These are phyloP conservation scores for Hypsopygia costalis DNA, from an alignment of 2,888 invertebrate species.

Conservation along the genomic window DNA sequence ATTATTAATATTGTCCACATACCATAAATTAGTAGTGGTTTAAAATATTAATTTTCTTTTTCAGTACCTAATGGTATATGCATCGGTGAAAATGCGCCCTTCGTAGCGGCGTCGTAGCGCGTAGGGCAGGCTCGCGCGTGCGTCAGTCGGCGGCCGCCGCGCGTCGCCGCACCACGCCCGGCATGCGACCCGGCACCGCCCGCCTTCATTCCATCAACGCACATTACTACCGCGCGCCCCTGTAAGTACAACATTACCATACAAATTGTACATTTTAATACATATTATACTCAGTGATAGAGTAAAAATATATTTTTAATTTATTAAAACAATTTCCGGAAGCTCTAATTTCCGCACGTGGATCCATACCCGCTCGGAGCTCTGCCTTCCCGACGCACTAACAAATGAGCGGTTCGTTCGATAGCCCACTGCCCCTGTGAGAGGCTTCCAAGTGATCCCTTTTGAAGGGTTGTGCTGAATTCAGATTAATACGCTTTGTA, in stretches of 20 bases:
- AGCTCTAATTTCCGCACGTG: slow-evolving; percentile 63
- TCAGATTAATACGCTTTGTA: slow-evolving; percentile 41
- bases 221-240: slow-evolving; percentile 67
- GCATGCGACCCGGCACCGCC: slow-evolving; percentile 49
- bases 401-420: slow-evolving; percentile 75
- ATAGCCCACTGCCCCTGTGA: slow-evolving; percentile 80
- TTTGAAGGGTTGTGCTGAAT: slow-evolving; percentile 66
- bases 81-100: slow-evolving; percentile 22
- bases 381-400: slow-evolving; percentile 57
- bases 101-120: slow-evolving; percentile 37
- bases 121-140: slow-evolving; percentile 57
- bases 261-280: slow-evolving; percentile 8
- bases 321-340: slow-evolving; percentile 33
- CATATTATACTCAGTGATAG: slow-evolving; percentile 7
- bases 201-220: slow-evolving; percentile 37
- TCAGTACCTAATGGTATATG: too few relatives aligned
- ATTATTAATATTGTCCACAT: too few relatives aligned
- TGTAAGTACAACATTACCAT: slow-evolving; percentile 51
- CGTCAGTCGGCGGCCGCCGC: slow-evolving; percentile 67
- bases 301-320: slow-evolving; percentile 28
- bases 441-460: slow-evolving; percentile 55
- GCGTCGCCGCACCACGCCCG: slow-evolving; percentile 62
- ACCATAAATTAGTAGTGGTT: too few relatives aligned
- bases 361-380: slow-evolving; percentile 49
- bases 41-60: too few relatives aligned